Percentiles rank a stretch among this genome's conserved stretches.
Evolutionary conservation across 1,140 invertebrate species (phyloP).

Genomic region (Melipona quadrifasciata): DNA sequence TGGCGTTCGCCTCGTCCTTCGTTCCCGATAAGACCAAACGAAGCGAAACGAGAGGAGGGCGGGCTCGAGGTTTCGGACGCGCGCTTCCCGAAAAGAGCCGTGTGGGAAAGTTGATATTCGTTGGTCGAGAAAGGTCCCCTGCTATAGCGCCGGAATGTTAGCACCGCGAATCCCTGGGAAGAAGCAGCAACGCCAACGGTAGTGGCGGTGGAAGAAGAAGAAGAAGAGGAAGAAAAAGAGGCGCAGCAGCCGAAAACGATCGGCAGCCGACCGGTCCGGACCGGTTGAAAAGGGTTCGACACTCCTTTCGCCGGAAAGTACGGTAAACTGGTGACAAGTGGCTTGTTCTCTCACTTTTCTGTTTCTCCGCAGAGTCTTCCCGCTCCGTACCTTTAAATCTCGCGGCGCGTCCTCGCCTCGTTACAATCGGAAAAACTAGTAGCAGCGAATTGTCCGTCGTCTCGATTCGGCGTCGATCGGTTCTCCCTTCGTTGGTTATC

Average conservation of each 20-base stretch:
- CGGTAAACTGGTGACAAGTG: slow-evolving; percentile 62
- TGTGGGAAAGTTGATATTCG: slow-evolving; percentile 75
- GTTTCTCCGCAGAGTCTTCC: not conserved
- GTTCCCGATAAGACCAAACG: not conserved
- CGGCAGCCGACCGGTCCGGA: slow-evolving; percentile 60
- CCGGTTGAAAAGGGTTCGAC: slow-evolving; percentile 68
- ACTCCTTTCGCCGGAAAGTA: slow-evolving; percentile 59
- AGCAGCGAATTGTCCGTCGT: slow-evolving; percentile 12
- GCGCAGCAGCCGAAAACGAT: slow-evolving; percentile 57
- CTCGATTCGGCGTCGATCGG: slow-evolving; percentile 15
- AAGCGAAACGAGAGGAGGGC: not conserved
- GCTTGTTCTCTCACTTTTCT: slow-evolving; percentile 42
- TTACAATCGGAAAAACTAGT: slow-evolving; percentile 37
- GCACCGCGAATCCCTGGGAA: slow-evolving; percentile 67
- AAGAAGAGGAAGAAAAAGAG: slow-evolving; percentile 33
- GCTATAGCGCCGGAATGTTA: slow-evolving; percentile 64
- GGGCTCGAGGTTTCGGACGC: slow-evolving; percentile 12
- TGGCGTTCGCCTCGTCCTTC: not conserved
- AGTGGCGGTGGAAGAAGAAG: slow-evolving; percentile 43
- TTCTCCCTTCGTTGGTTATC: not conserved
- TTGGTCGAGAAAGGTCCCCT: slow-evolving; percentile 45
- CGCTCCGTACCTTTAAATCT: not conserved
- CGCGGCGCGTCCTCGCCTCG: not conserved
- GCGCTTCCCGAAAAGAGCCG: slow-evolving; percentile 63
- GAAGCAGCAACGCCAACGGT: slow-evolving; percentile 50